Evolutionary conservation across 2,113 vertebrate genomes (phyloP).

Genomic region (Copsychus sechellarum): DNA sequence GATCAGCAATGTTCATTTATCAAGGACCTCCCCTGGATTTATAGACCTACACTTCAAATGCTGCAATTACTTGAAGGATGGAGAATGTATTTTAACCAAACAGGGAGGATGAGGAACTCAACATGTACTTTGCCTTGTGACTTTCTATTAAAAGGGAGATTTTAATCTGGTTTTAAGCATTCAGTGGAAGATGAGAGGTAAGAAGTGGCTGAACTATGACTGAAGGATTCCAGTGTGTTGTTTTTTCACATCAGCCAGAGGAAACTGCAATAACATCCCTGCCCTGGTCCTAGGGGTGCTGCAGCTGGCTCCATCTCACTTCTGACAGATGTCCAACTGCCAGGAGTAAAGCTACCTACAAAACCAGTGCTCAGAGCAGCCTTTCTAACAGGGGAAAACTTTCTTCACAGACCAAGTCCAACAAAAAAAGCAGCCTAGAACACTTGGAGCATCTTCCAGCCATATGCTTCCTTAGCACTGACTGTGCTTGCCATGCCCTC

Average conservation of each 20-base stretch:
- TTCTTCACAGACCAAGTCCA: not conserved
- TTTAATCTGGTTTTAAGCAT: not conserved
- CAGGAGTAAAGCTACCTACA: not conserved
- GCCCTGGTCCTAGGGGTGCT: not conserved
- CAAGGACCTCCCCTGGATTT: not conserved
- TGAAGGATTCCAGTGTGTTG: not conserved
- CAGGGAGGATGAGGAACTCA: not conserved
- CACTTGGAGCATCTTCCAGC: not conserved
- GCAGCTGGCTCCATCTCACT: not conserved
- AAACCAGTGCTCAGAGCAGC: not conserved
- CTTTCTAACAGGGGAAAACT: not conserved
- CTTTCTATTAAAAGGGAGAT: not conserved
- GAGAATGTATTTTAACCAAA: not conserved
- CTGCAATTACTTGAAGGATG: not conserved
- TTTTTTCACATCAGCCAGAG: not conserved
- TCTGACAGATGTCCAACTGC: not conserved
- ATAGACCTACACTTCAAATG: constrained; percentile 26
- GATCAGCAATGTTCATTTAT: not conserved
- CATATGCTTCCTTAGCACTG: not conserved
- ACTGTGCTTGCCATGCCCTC: not conserved
- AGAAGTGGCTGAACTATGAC: not conserved
- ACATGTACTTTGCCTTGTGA: not conserved
- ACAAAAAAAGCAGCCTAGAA: not conserved
- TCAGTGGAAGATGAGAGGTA: not conserved
- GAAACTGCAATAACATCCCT: not conserved